phyloP scores from a whole-genome alignment of 2,888 invertebrate genomes.

The Oxyteleia sp. region DNA sequence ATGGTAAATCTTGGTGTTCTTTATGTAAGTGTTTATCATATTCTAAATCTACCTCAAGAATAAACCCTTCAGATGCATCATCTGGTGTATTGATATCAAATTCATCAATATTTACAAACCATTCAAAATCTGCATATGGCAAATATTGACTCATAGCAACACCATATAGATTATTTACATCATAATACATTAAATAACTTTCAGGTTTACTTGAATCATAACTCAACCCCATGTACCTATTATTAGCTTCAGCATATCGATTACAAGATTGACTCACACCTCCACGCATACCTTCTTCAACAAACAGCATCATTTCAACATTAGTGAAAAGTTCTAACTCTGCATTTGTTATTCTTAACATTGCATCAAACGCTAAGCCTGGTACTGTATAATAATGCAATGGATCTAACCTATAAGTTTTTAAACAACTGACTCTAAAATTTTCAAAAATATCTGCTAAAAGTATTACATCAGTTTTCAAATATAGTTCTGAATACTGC shows the following conservation, averaged over 20 bases:
- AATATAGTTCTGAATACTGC: neutral
- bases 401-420: constrained; percentile 1
- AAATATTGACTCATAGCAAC: no score
- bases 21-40: constrained; percentile 18
- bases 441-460: constrained; percentile 20
- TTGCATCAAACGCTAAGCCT: neutral
- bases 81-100: neutral
- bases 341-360: neutral
- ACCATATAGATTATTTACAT: no score
- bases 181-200: no score
- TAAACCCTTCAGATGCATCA: neutral
- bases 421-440: constrained; percentile 4
- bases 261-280: no score
- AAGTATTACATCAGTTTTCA: constrained; percentile 2
- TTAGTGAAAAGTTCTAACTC: neutral
- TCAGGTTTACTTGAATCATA: no score
- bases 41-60: constrained; percentile 22
- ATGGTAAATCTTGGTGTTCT: constrained; percentile 20
- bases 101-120: constrained; percentile 21
- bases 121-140: constrained; percentile 30
- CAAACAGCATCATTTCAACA: no score
- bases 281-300: no score
- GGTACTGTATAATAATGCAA: constrained; percentile 1
- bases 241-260: no score
- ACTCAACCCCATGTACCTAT: no score